Evolutionary conservation across 1,140 invertebrate species (phyloP).

Genomic region (Rhizoglyphus robini): DNA sequence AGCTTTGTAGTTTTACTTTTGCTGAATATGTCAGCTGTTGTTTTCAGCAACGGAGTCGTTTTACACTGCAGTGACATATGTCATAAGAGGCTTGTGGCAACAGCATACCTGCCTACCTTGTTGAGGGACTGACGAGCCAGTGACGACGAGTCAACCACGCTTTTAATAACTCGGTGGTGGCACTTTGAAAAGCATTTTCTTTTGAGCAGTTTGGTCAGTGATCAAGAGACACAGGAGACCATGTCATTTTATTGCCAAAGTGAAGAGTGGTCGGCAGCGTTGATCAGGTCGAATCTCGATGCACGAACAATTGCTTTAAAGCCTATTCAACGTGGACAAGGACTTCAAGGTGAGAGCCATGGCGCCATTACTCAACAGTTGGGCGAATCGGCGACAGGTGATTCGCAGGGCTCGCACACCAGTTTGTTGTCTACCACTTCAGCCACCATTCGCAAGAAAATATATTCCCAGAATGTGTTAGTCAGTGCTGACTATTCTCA

Average conservation of each 20-base stretch:
- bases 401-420: background rate
- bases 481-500: constrained; percentile 91
- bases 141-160: constrained; percentile 60
- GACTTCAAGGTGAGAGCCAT: constrained; percentile 53
- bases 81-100: constrained; percentile 40
- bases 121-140: constrained; percentile 69
- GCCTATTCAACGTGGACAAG: constrained; percentile 77
- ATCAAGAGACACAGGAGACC: too few relatives aligned
- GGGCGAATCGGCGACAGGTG: background rate
- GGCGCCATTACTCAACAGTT: background rate
- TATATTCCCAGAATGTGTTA: constrained; percentile 39
- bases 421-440: background rate
- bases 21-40: too few relatives aligned
- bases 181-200: background rate
- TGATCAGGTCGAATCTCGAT: constrained; percentile 81
- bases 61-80: too few relatives aligned
- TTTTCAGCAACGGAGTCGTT: too few relatives aligned
- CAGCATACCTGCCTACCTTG: constrained; percentile 51
- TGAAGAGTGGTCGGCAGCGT: constrained; percentile 61
- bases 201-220: too few relatives aligned
- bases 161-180: constrained; percentile 41
- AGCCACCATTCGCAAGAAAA: background rate
- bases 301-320: constrained; percentile 81
- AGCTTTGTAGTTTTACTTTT: too few relatives aligned
- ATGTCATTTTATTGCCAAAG: constrained; percentile 62